Percentiles rank a stretch among this genome's conserved stretches.
Evolutionary conservation across 2,797 vertebrate genomes (phyloP).

Genomic region (Diplodus puntazzo): DNA sequence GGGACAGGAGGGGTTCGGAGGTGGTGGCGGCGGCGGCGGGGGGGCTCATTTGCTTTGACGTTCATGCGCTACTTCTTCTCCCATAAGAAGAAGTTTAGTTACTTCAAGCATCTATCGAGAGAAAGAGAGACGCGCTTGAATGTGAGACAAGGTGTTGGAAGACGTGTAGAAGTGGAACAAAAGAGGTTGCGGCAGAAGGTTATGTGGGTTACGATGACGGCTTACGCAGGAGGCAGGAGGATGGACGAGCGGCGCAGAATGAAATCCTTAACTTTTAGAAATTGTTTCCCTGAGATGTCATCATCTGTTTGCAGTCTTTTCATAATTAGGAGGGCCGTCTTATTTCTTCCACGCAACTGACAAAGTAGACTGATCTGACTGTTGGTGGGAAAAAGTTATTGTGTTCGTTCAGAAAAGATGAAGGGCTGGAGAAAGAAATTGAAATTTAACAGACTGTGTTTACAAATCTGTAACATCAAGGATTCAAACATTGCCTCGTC

Average conservation of each 20-base stretch:
- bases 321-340: constrained; percentile 59
- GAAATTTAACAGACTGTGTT: background rate
- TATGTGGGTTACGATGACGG: constrained; percentile 4
- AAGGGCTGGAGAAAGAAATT: background rate
- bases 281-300: constrained; percentile 73
- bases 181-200: constrained; percentile 34
- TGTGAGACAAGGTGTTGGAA: constrained; percentile 43
- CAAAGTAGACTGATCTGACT: constrained; percentile 38
- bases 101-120: constrained; percentile 74
- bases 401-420: constrained; percentile 21
- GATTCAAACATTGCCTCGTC: background rate
- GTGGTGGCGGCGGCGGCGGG: constrained; percentile 55
- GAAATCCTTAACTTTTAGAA: constrained; percentile 33
- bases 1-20: constrained; percentile 60
- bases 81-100: constrained; percentile 74
- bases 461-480: constrained; percentile 1
- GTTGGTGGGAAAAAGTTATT: background rate
- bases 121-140: constrained; percentile 44
- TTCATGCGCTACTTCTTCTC: constrained; percentile 73
- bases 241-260: constrained; percentile 17
- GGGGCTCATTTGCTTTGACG: constrained; percentile 79
- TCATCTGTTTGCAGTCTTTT: constrained; percentile 69
- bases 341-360: constrained; percentile 64
- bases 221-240: constrained; percentile 7
- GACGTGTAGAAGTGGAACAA: constrained; percentile 33